These are phyloP conservation scores for Leiothrix lutea DNA, from an alignment of 2,113 vertebrate species.

Conservation along the genomic window DNA sequence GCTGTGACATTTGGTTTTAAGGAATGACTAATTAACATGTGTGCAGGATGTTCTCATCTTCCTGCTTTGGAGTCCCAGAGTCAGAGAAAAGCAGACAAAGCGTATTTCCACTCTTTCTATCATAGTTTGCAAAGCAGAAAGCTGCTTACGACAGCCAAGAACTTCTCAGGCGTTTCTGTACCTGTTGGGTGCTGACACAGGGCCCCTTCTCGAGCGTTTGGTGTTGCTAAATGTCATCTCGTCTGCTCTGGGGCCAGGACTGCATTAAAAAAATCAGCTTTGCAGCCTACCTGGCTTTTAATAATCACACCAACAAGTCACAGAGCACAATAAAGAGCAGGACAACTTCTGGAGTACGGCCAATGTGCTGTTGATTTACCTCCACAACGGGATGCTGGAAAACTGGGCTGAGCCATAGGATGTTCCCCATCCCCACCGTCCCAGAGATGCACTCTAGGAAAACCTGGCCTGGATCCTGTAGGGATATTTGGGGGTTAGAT, in stretches of 20 bases:
- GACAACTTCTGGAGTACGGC: background rate
- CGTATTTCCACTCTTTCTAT: constrained; percentile 46
- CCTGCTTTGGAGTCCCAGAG: constrained; percentile 33
- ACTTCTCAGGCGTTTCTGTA: constrained; percentile 37
- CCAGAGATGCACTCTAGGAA: background rate
- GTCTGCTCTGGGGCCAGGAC: background rate
- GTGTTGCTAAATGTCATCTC: constrained; percentile 5
- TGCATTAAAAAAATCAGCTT: background rate
- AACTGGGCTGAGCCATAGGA: background rate
- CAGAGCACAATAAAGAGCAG: background rate
- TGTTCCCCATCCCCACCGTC: background rate
- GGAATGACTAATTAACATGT: constrained; percentile 70
- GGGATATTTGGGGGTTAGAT: background rate
- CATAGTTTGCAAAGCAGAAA: constrained; percentile 60
- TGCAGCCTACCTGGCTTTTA: background rate
- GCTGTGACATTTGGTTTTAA: constrained; percentile 75
- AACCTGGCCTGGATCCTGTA: background rate
- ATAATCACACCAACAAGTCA: background rate
- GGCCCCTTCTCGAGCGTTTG: background rate
- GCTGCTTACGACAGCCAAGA: constrained; percentile 7
- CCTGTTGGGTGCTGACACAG: constrained; percentile 20
- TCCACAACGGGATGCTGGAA: background rate
- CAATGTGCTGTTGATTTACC: background rate
- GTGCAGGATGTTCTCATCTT: constrained; percentile 66
- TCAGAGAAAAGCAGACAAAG: constrained; percentile 58